Evolutionary conservation across 2,797 vertebrate species (phyloP).

Genomic region (Jordanella pulchra): DNA sequence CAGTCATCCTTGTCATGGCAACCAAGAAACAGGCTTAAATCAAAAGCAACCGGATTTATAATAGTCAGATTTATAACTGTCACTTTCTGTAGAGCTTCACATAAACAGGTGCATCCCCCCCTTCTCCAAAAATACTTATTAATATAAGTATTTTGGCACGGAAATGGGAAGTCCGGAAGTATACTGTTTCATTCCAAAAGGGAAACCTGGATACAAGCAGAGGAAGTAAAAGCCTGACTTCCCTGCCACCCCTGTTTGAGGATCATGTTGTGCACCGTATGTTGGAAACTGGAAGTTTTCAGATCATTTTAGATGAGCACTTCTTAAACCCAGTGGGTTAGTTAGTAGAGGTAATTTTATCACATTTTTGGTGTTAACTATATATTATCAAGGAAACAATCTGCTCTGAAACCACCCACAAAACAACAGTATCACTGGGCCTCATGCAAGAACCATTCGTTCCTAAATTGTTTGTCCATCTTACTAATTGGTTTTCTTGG

Average conservation of each 20-base stretch:
- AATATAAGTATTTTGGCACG: slow-evolving; percentile 29
- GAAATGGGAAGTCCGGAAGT: slow-evolving; percentile 47
- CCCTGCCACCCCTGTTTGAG: background rate
- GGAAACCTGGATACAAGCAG: slow-evolving; percentile 14
- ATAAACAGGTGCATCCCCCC: slow-evolving; percentile 64
- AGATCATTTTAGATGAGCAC: background rate
- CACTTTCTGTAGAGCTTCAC: slow-evolving; percentile 26
- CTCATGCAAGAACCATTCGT: no score
- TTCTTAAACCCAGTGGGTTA: background rate
- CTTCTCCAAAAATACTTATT: slow-evolving; percentile 34
- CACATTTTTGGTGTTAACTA: background rate
- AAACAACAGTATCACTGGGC: no score
- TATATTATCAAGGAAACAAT: background rate
- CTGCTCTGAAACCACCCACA: background rate
- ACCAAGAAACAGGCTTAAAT: no score
- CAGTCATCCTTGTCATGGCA: no score
- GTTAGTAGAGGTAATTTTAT: background rate
- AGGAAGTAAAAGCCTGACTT: background rate
- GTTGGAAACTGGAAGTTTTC: background rate
- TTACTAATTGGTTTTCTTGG: no score
- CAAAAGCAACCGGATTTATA: background rate
- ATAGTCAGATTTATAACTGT: background rate
- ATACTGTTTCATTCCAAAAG: slow-evolving; percentile 14
- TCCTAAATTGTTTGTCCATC: no score
- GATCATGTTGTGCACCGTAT: background rate